Conservation (phyloP, 2,888 invertebrate genomes). For the Electrophaes corylata region DNA sequence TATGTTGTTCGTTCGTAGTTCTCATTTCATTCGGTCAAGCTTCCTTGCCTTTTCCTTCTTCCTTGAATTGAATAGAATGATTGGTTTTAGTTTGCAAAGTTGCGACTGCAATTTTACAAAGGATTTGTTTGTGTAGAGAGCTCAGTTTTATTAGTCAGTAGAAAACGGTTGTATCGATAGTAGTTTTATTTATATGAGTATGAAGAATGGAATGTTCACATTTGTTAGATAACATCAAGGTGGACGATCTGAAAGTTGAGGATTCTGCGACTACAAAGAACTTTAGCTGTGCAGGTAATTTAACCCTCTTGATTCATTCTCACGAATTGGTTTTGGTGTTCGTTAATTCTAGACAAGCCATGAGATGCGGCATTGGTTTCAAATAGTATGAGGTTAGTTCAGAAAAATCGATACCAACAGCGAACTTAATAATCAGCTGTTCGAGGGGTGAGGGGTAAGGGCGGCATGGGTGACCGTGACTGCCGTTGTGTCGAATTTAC, state of each 20-base stretch:
- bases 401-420: slow-evolving; percentile 79
- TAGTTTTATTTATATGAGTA: slow-evolving; percentile 55
- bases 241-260: slow-evolving; percentile 77
- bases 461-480: slow-evolving; percentile 75
- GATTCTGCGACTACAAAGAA: slow-evolving; percentile 85
- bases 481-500: slow-evolving; percentile 42
- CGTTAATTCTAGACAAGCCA: slow-evolving; percentile 21
- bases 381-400: slow-evolving; percentile 66
- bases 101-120: slow-evolving; percentile 35
- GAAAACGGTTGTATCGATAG: slow-evolving; percentile 54
- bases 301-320: slow-evolving; percentile 46
- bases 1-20: slow-evolving; percentile 50
- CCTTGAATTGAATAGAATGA: slow-evolving; percentile 16
- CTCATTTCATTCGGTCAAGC: slow-evolving; percentile 13
- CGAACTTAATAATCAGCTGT: slow-evolving; percentile 82
- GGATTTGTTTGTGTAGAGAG: slow-evolving; percentile 44
- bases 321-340: slow-evolving; percentile 37
- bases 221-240: slow-evolving; percentile 86
- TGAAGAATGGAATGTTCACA: slow-evolving; percentile 89
- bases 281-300: slow-evolving; percentile 86
- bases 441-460: slow-evolving; percentile 66
- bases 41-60: slow-evolving; percentile 30
- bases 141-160: slow-evolving; percentile 48
- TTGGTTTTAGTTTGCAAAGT: slow-evolving; percentile 32
- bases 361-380: slow-evolving; percentile 47